phyloP scores from a whole-genome alignment of 2,797 vertebrate genomes.

The Xyrichtys novacula region DNA sequence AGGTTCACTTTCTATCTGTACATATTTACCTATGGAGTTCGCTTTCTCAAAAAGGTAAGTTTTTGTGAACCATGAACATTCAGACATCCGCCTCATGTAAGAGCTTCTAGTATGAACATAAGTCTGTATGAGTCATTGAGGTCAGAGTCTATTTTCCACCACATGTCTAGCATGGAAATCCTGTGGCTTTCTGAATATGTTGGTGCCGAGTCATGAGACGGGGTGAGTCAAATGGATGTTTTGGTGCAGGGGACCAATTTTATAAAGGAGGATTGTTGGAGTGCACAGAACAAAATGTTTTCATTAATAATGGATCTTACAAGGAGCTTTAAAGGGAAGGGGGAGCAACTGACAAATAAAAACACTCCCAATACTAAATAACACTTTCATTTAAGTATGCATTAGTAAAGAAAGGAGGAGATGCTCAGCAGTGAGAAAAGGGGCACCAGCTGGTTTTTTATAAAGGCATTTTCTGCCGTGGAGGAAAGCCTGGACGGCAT shows the following conservation, averaged over 20 bases:
- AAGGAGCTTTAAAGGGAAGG: background rate
- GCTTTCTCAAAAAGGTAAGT: slow-evolving; percentile 97
- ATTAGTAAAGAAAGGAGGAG: background rate
- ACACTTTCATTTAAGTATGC: slow-evolving; percentile 7
- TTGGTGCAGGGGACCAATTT: background rate
- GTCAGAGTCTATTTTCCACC: slow-evolving; percentile 1
- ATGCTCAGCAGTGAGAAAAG: background rate
- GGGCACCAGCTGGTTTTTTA: background rate
- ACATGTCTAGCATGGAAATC: slow-evolving; percentile 27
- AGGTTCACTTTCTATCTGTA: slow-evolving; percentile 97
- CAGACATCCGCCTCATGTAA: background rate
- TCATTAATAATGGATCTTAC: slow-evolving; percentile 21
- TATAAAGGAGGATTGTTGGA: slow-evolving; percentile 5
- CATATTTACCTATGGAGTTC: slow-evolving; percentile 96
- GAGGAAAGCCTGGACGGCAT: background rate
- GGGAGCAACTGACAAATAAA: slow-evolving; percentile 42
- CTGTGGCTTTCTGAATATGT: slow-evolving; percentile 20
- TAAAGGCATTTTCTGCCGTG: background rate
- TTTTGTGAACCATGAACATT: slow-evolving; percentile 6
- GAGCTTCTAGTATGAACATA: background rate
- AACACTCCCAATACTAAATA: background rate
- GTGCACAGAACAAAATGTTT: slow-evolving; percentile 6
- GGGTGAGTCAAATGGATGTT: slow-evolving; percentile 14
- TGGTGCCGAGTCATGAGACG: slow-evolving; percentile 2
- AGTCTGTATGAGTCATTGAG: slow-evolving; percentile 30